Evolutionary conservation across 1,140 invertebrate genomes (phyloP), one percentile per base, ranked within the genome.

Genomic region (Chionoecetes opilio): DNA sequence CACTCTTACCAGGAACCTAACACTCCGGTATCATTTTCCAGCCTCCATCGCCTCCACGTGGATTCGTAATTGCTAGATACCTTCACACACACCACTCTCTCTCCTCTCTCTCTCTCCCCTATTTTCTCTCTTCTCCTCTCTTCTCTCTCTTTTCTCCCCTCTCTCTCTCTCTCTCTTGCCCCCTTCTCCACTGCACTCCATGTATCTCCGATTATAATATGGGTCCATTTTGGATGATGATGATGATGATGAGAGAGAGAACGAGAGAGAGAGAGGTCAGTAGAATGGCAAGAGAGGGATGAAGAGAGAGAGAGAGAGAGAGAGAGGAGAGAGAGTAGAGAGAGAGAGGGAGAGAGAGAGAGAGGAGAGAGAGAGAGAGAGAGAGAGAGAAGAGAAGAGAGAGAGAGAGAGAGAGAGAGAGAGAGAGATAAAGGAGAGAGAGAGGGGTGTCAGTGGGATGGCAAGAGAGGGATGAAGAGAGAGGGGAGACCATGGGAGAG

Each of bases 231-330:
- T 3, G 9, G 2, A 53, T 14, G 46, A 14, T 17, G 21, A 53
- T 53, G 46, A 14, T 53, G 11, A 17, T 53, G 46, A 53, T 53
- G 46, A 53, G 26, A 31, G 63, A 82, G 53, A 11, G 90, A 34
- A 31, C 14, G 46, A 75, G 41, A 31, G 90, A 91, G 46, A 37
- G 90, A 35, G 86, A 34, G 86, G n/a, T n/a, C n/a, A n/a, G n/a
- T n/a, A n/a, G n/a, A n/a, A n/a, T n/a, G n/a, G n/a, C n/a, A 17
- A 41, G 88, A 3, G 41, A 9, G n/a, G 41, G 41, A 90, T 53
- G 46, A 29, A 14, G 26, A 31, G 63, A 82, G 53, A 11, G 90
- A 34, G 53, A 32, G 46, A 75, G 41, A 31, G 90, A 91, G 46
- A 37, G 90, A 35, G 86, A 34, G 86, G 31, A 75, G 31, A 34